Evolutionary conservation across 2,888 invertebrate genomes (phyloP).

Genomic region (Lasioglossum zephyrum): DNA sequence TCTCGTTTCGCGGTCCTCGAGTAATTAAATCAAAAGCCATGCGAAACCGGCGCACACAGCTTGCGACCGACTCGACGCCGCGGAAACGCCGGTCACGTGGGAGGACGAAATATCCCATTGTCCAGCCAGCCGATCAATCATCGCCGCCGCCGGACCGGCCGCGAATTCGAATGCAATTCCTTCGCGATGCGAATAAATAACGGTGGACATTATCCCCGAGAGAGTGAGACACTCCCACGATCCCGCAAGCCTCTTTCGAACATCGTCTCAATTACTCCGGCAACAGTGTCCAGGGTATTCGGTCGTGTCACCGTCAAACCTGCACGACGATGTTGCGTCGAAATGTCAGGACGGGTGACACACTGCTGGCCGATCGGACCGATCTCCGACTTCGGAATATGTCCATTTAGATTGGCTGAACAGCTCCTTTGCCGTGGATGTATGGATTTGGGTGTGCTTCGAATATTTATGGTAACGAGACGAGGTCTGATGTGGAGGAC

Average conservation of each 20-base stretch:
- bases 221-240: constrained; percentile 1
- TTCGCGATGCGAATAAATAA: constrained; percentile 35
- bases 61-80: constrained; percentile 8
- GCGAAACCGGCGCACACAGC: not conserved
- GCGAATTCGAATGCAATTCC: constrained; percentile 44
- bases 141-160: not conserved
- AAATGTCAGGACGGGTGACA: constrained; percentile 60
- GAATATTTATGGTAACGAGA: constrained; percentile 28
- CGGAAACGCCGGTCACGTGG: constrained; percentile 45
- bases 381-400: not conserved
- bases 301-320: constrained; percentile 36
- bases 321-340: constrained; percentile 33
- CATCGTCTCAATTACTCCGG: constrained; percentile 49
- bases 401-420: constrained; percentile 2
- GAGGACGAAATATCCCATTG: constrained; percentile 51
- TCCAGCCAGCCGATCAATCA: constrained; percentile 52
- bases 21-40: constrained; percentile 56
- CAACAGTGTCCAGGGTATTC: not conserved
- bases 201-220: constrained; percentile 21
- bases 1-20: constrained; percentile 41
- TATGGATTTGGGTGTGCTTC: not conserved
- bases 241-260: not conserved
- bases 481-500: not conserved
- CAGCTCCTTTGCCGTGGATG: not conserved
- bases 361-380: constrained; percentile 7